A percentile compares a stretch with the other conserved stretches of the same genome.
Evolutionary conservation across 2,797 vertebrate genomes (phyloP).

Genomic region (Falco cherrug): DNA sequence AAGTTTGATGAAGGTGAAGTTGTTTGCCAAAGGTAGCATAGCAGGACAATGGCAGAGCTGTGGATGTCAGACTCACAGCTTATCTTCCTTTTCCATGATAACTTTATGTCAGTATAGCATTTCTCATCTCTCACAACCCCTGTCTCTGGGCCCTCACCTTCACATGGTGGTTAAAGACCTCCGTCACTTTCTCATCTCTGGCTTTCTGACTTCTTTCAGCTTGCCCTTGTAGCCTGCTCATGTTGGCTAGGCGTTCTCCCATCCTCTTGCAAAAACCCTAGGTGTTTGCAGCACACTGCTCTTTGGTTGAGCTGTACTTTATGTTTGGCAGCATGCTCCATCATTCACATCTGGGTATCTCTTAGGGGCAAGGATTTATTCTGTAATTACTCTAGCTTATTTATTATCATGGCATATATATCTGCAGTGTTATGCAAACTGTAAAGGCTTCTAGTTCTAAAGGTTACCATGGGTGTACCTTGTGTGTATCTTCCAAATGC

Average conservation of each 20-base stretch:
- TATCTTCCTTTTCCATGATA: neutral
- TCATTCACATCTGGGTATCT: neutral
- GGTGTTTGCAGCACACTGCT: neutral
- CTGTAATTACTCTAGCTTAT: constrained; percentile 19
- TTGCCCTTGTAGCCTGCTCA: neutral
- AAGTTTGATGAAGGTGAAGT: neutral
- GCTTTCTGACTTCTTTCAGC: neutral
- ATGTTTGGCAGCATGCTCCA: neutral
- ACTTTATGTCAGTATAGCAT: neutral
- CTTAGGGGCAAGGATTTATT: constrained; percentile 50
- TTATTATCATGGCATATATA: neutral
- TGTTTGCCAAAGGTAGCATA: neutral
- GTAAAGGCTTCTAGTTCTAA: constrained; percentile 18
- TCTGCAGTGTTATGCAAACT: constrained; percentile 45
- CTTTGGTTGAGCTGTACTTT: neutral
- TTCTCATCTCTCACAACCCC: neutral
- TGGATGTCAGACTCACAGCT: neutral
- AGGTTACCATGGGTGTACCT: constrained; percentile 23
- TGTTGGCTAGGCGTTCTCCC: neutral
- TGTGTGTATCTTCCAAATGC: neutral
- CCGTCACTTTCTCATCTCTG: neutral
- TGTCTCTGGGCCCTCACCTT: neutral
- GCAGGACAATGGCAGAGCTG: neutral
- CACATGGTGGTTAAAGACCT: neutral
- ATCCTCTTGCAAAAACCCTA: neutral